These are phyloP conservation scores for Danionella cerebrum DNA, from an alignment of 2,113 vertebrate species.

Conservation along the genomic window DNA sequence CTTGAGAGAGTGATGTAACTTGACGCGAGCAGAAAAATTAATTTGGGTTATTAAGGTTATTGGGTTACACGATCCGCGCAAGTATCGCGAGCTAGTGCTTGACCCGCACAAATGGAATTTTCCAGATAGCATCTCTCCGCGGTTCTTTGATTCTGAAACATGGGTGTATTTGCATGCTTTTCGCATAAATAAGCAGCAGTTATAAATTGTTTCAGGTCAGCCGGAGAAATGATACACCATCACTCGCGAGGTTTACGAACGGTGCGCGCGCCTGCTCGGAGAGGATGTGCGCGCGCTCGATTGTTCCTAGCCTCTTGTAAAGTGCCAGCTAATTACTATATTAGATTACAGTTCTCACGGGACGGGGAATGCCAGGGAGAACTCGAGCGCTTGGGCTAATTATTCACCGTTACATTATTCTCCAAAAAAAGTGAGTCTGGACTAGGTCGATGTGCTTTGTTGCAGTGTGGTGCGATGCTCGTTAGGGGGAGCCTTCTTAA, in stretches of 20 bases:
- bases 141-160: constrained; percentile 18
- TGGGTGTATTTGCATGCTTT: constrained; percentile 4
- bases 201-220: not conserved
- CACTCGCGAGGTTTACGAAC: not conserved
- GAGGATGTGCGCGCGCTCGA: not conserved
- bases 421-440: constrained; percentile 17
- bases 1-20: constrained; percentile 25
- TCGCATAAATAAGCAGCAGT: not conserved
- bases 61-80: constrained; percentile 14
- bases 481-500: constrained; percentile 13
- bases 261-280: not conserved
- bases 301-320: not conserved
- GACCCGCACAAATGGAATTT: constrained; percentile 37
- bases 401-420: constrained; percentile 29
- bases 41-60: constrained; percentile 23
- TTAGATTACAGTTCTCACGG: not conserved
- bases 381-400: constrained; percentile 21
- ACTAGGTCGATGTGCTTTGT: constrained; percentile 24
- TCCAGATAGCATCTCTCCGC: constrained; percentile 34
- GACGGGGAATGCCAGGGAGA: not conserved
- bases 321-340: constrained; percentile 1
- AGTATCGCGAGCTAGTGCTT: constrained; percentile 17
- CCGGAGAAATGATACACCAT: not conserved
- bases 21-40: constrained; percentile 13
- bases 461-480: constrained; percentile 22